Conservation (phyloP, 2,113 vertebrate species). For the Triplophysa tibetana region DNA sequence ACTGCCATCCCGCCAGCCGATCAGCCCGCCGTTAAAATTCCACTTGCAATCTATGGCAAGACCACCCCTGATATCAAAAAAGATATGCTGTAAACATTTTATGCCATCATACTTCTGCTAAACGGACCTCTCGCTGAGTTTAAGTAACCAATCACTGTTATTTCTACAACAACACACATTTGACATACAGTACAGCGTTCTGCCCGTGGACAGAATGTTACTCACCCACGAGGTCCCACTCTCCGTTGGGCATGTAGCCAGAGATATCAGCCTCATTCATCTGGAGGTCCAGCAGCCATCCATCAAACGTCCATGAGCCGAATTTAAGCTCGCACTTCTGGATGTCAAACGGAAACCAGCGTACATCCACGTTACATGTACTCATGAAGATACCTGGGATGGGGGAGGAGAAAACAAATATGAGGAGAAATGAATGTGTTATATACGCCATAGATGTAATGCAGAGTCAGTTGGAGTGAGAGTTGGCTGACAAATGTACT, state of each 20-base stretch:
- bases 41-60: too few relatives aligned
- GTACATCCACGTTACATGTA: constrained; percentile 79
- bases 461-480: background rate
- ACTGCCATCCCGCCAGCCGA: too few relatives aligned
- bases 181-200: background rate
- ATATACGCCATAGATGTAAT: background rate
- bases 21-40: too few relatives aligned
- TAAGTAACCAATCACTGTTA: background rate
- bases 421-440: background rate
- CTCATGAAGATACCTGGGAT: constrained; percentile 79
- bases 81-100: background rate
- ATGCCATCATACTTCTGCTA: background rate
- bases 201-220: background rate
- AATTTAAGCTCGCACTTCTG: constrained; percentile 80
- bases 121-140: constrained; percentile 5
- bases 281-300: constrained; percentile 79
- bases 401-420: background rate
- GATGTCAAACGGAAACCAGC: constrained; percentile 82
- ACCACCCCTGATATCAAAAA: background rate
- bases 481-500: background rate
- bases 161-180: constrained; percentile 20
- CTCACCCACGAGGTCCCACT: constrained; percentile 80
- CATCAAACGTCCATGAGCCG: constrained; percentile 80
- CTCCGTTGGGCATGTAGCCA: constrained; percentile 77
- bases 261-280: constrained; percentile 77